Base-by-base conservation (phyloP, 1,140 invertebrate genomes). In the Formica exsecta region DNA sequence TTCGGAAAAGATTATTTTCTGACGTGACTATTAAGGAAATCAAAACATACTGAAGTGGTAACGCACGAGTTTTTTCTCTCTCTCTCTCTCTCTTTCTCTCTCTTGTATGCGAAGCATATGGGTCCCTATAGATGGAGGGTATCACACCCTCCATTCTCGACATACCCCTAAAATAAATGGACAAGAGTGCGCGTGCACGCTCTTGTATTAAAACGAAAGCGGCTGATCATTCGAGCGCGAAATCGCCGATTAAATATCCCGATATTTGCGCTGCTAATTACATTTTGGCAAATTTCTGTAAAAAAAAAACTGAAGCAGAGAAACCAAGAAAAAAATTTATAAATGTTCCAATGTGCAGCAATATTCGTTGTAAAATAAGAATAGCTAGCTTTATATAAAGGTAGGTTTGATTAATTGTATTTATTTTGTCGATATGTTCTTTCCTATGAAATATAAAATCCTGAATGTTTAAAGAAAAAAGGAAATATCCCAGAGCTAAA, bases 161-260 rank as follows among this genome's bases (percentile, higher is more conserved):
- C 91, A 89, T 93, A 89, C 92, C 92, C 92, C 92, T 88, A 94
- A 94, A 95, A 95, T 95, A 94, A 95, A 95, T 95, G 93, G 88
- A 92, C 91, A 88, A 88, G 87, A 91, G 89, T 86, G 57, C 87
- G 89, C 80, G 79, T 87, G 87, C 86, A 89, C 87, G 85, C 87
- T 89, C 61, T 83, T 32, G 64, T 73, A 81, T 84, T 83, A 88
- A 89, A 92, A 91, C 87, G 89, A 91, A 91, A 91, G 86, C 91
- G 88, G 90, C 86, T 89, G 91, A 91, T 93, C 92, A 91, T 76
- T 91, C 92, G 87, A 93, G 92, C 94, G 93, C 91, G 89, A 94
- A 95, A 94, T 95, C 92, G 92, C 36, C 89, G 86, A 87, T 93
- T 93, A 94, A 94, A 94, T 93, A 94, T 91, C 88, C 87, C 87